Evolutionary conservation across 2,888 invertebrate genomes (phyloP).

Genomic region (Laothoe populi): DNA sequence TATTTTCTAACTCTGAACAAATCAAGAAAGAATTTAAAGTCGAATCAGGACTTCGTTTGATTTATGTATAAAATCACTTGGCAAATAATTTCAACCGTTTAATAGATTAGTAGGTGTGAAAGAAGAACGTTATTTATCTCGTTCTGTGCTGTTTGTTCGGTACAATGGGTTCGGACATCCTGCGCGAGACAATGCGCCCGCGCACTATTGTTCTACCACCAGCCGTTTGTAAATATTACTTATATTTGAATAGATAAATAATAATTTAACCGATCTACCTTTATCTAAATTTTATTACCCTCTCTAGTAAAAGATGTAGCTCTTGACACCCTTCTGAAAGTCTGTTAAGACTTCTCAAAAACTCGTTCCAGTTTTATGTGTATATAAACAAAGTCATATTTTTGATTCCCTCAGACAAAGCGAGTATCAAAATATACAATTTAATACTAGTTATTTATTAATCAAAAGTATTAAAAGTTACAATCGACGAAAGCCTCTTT

Average conservation of each 20-base stretch:
- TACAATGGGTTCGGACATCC: slow-evolving; percentile 81
- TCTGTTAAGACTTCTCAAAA: slow-evolving; percentile 5
- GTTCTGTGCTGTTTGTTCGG: slow-evolving; percentile 81
- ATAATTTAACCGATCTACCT: slow-evolving; percentile 49
- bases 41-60: not conserved
- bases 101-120: slow-evolving; percentile 53
- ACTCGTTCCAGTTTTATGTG: not conserved
- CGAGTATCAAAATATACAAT: not conserved
- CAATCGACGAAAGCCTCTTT: not conserved
- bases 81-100: slow-evolving; percentile 31
- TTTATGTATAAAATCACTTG: slow-evolving; percentile 1
- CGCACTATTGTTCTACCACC: slow-evolving; percentile 74
- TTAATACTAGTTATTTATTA: not conserved
- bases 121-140: slow-evolving; percentile 67
- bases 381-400: not conserved
- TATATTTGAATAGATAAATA: slow-evolving; percentile 61
- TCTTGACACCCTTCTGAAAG: too few relatives aligned
- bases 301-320: slow-evolving; percentile 13
- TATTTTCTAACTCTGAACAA: too few relatives aligned
- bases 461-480: too few relatives aligned
- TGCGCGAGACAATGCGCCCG: slow-evolving; percentile 76
- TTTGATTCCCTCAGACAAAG: not conserved
- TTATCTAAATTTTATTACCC: slow-evolving; percentile 45
- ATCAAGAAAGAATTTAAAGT: not conserved
- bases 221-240: slow-evolving; percentile 72